phyloP scores from a whole-genome alignment of 2,797 vertebrate species.

The Phyllotis vaccarum region DNA sequence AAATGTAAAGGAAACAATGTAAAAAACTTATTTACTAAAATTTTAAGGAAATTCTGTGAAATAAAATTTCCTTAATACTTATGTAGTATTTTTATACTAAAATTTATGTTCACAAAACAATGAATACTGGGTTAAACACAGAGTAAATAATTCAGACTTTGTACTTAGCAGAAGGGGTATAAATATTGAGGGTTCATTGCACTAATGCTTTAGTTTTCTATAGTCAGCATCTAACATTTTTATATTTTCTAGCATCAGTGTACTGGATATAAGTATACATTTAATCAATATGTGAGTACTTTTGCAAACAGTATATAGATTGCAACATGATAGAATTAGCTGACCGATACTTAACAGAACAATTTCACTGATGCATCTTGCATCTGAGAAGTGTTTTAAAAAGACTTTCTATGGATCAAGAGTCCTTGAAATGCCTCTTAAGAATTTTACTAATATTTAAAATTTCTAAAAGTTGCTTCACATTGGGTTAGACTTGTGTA shows the following conservation, averaged over 20 bases:
- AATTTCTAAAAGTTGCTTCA: neutral
- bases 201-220: neutral
- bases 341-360: conserved; percentile 37
- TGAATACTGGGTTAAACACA: neutral
- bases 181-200: neutral
- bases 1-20: neutral
- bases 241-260: neutral
- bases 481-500: neutral
- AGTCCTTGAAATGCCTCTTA: neutral
- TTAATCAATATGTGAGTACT: conserved; percentile 28
- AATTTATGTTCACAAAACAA: neutral
- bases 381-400: neutral
- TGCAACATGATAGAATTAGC: neutral
- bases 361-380: conserved; percentile 11
- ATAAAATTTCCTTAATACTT: neutral
- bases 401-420: neutral
- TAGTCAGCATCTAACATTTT: conserved; percentile 36
- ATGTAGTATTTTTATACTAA: neutral
- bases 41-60: neutral
- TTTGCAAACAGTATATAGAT: conserved; percentile 20
- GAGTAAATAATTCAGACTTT: conserved; percentile 1
- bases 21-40: conserved; percentile 15
- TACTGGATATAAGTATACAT: conserved; percentile 4
- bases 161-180: neutral
- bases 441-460: conserved; percentile 43